phyloP scores from a whole-genome alignment of 1,140 invertebrate species.

The Diabrotica virgifera region DNA sequence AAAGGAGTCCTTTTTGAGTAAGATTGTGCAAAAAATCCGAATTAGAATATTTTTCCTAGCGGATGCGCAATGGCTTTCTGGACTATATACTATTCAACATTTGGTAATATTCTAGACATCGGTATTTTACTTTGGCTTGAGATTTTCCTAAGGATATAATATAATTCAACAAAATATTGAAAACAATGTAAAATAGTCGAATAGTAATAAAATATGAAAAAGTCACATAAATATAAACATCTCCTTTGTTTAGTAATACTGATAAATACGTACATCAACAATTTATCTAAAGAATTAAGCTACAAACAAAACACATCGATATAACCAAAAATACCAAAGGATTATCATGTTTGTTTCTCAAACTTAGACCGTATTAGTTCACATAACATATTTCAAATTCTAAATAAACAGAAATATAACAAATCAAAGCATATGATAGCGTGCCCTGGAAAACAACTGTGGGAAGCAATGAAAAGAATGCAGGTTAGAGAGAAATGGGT shows the following conservation, averaged over 20 bases:
- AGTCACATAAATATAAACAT: constrained; percentile 13
- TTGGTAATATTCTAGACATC: neutral
- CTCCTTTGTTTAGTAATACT: constrained; percentile 4
- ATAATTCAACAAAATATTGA: neutral
- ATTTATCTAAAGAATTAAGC: neutral
- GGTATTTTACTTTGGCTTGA: neutral
- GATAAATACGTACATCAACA: neutral
- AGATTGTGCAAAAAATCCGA: no score
- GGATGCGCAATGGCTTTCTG: no score
- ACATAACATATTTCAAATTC: no score
- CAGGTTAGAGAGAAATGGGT: no score
- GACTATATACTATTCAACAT: no score
- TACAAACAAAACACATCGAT: constrained; percentile 6
- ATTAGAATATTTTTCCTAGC: no score
- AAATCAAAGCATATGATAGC: no score
- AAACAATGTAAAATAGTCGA: neutral
- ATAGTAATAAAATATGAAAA: constrained; percentile 14
- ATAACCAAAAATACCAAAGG: neutral
- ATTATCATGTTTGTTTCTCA: constrained; percentile 1
- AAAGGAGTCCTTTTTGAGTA: no score
- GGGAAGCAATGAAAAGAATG: no score
- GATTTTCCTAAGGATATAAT: neutral
- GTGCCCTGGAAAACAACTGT: no score
- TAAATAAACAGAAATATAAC: no score
- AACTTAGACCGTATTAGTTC: no score